These are phyloP conservation scores for Rhinolophus sinicus DNA, from an alignment of 2,113 vertebrate genomes.

Conservation along the genomic window DNA sequence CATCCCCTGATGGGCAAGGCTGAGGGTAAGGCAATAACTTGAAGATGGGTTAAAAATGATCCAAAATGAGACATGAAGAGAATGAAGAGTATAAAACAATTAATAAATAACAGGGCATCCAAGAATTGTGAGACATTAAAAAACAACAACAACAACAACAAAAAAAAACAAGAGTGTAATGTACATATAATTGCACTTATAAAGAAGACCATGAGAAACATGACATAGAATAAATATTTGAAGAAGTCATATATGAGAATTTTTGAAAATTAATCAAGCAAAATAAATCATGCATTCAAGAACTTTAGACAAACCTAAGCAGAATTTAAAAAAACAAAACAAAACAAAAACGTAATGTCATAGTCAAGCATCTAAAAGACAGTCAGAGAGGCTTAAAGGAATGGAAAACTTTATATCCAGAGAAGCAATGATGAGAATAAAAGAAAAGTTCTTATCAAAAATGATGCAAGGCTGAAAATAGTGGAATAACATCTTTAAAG, in stretches of 20 bases:
- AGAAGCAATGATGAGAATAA: not conserved
- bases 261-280: not conserved
- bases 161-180: not conserved
- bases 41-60: not conserved
- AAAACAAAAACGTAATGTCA: not conserved
- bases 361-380: not conserved
- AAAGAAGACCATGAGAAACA: not conserved
- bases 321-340: not conserved
- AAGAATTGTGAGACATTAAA: not conserved
- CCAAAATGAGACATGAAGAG: not conserved
- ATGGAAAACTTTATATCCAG: not conserved
- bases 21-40: not conserved
- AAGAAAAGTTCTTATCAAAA: not conserved
- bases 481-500: not conserved
- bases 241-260: not conserved
- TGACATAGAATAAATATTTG: not conserved
- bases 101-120: not conserved
- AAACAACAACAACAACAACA: not conserved
- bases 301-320: not conserved
- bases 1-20: not conserved
- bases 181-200: not conserved
- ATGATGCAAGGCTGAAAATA: not conserved
- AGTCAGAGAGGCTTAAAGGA: not conserved
- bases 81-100: not conserved
- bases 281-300: not conserved